Conservation (phyloP, 1,140 invertebrate genomes). For the Eciton burchellii region DNA sequence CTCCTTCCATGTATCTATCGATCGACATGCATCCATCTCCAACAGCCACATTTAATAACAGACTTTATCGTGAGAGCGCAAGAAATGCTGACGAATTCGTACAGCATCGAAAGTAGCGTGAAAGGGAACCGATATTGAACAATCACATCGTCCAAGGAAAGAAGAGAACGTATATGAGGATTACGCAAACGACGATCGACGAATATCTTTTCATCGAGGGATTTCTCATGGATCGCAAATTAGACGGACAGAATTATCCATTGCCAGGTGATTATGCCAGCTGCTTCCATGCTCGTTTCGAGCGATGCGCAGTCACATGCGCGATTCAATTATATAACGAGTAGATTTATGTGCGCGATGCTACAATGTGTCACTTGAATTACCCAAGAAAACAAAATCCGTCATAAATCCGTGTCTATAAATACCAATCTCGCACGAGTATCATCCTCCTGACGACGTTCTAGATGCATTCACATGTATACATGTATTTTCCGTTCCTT, state of each 20-base stretch:
- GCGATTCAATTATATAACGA: conserved; percentile 7
- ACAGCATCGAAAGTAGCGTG: background rate
- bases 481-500: too few relatives aligned
- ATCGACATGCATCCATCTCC: conserved; percentile 7
- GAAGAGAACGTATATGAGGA: background rate
- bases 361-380: conserved; percentile 34
- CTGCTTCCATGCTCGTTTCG: background rate
- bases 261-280: conserved; percentile 46
- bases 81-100: background rate
- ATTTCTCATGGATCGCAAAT: conserved; percentile 23
- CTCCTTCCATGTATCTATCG: background rate
- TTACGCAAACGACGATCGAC: conserved; percentile 27
- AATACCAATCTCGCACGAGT: conserved; percentile 31
- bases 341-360: conserved; percentile 12
- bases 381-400: conserved; percentile 31
- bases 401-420: background rate
- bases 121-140: background rate
- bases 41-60: conserved; percentile 7
- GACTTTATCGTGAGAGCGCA: background rate
- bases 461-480: too few relatives aligned
- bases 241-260: conserved; percentile 16
- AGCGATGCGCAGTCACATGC: background rate
- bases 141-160: background rate
- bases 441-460: background rate
- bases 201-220: conserved; percentile 35